Conservation (phyloP, 2,113 vertebrate genomes). For the Cephalopterus ornatus region DNA sequence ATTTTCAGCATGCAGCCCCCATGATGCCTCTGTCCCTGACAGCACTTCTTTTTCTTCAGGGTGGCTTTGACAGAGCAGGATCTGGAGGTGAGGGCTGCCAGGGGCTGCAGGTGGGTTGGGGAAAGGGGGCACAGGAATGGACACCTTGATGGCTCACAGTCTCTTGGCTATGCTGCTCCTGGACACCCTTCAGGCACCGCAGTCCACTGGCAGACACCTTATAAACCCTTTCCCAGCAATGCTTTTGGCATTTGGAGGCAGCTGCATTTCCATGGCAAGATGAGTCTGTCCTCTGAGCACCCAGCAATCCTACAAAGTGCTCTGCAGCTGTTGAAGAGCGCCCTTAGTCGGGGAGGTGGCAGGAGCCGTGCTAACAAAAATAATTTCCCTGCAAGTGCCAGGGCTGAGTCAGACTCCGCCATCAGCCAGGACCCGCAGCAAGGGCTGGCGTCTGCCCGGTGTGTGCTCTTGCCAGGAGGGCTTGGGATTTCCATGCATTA, state of each 20-base stretch:
- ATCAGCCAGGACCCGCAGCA: not conserved
- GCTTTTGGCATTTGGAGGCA: not conserved
- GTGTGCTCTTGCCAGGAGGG: not conserved
- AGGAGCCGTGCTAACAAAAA: not conserved
- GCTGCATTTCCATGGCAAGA: not conserved
- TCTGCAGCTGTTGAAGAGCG: not conserved
- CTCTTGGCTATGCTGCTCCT: not conserved
- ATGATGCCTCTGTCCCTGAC: not conserved
- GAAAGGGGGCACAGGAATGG: not conserved
- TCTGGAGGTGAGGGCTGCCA: slow-evolving; percentile 73
- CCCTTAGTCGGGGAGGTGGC: not conserved
- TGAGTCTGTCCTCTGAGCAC: not conserved
- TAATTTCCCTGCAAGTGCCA: not conserved
- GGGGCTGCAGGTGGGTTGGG: accelerated
- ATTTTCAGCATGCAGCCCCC: not conserved
- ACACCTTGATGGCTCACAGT: not conserved
- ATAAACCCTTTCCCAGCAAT: not conserved
- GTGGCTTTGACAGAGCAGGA: slow-evolving; percentile 82
- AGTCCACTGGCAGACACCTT: not conserved
- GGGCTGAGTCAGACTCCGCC: not conserved
- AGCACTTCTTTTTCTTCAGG: slow-evolving; percentile 59
- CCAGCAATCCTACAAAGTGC: not conserved
- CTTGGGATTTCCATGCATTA: not conserved
- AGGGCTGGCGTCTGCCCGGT: not conserved
- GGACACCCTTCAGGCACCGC: not conserved